Conservation (phyloP, 2,797 vertebrate genomes). For the Eupleurogrammus muticus region DNA sequence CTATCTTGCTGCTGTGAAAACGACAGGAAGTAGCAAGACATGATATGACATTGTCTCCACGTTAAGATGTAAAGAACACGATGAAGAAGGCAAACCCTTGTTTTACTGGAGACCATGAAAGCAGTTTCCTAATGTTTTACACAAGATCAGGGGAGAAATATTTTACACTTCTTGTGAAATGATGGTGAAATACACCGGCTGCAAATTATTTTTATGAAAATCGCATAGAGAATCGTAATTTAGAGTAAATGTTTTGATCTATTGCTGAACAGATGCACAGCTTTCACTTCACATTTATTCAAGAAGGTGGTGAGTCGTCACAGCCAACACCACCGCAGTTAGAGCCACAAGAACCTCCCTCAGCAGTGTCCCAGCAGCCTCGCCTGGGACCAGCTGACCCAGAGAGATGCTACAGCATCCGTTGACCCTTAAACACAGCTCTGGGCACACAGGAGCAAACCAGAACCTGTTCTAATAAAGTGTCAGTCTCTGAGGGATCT, state of each 20-base stretch:
- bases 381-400: not conserved
- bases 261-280: not conserved
- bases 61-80: too few relatives aligned
- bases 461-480: slow-evolving; percentile 8
- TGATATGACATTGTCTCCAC: too few relatives aligned
- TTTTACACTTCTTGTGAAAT: too few relatives aligned
- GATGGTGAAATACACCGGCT: not conserved
- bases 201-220: not conserved
- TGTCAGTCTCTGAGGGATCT: slow-evolving; percentile 23
- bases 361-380: not conserved
- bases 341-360: not conserved
- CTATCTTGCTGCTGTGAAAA: too few relatives aligned
- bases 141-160: too few relatives aligned
- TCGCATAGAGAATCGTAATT: not conserved
- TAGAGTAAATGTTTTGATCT: not conserved
- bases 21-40: too few relatives aligned
- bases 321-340: too few relatives aligned
- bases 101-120: too few relatives aligned
- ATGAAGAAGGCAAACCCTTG: too few relatives aligned
- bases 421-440: slow-evolving; percentile 16
- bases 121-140: too few relatives aligned
- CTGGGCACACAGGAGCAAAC: not conserved
- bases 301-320: not conserved
- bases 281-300: not conserved
- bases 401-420: not conserved